Evolutionary conservation across 1,140 invertebrate genomes (phyloP), one percentile per base, ranked within the genome.

Genomic region (Brachionus rotundiformis): DNA sequence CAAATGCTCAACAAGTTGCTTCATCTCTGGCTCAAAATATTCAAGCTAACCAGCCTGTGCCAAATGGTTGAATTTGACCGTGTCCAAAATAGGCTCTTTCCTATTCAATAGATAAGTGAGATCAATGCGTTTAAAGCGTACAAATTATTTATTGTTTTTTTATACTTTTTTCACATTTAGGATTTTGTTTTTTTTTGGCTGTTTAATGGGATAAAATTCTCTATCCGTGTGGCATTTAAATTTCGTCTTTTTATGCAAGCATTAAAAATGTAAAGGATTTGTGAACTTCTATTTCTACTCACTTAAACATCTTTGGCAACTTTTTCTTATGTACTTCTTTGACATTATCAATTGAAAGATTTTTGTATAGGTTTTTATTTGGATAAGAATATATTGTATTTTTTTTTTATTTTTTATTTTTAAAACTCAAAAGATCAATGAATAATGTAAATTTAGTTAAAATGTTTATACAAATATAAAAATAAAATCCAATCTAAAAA

Each of bases 361-460:
- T 25, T 54, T 54, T 54, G 47, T 54, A 54, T 54, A 54, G 47
- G 19, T 54, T 54, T 54, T 54, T 54, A 54, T 54, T 54, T 54
- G n/a, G 47, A 54, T 54, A 54, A 25, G 47, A 54, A 54, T 54
- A 54, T 54, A 54, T 54, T 54, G 47, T 54, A 54, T 54, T 54
- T 54, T 54, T 49, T 54, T 54, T 54, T 49, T n/a, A 5, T 16
- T 19, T 54, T 7, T 25, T 54, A 6, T 54, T 54, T 54, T 54
- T 7, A 19, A 54, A 54, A 8, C 47, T 54, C 23, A 54, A 25
- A 19, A 54, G 7, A 54, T 54, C n/a, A 54, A 54, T 41, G 39
- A 41, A 41, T 54, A 54, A 54, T 54, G 47, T 54, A 54, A 54
- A 54, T 54, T 54, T 54, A 54, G 47, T 54, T 54, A 54, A 54